phyloP scores from a whole-genome alignment of 2,888 invertebrate genomes.

The Polydrusus cervinus region DNA sequence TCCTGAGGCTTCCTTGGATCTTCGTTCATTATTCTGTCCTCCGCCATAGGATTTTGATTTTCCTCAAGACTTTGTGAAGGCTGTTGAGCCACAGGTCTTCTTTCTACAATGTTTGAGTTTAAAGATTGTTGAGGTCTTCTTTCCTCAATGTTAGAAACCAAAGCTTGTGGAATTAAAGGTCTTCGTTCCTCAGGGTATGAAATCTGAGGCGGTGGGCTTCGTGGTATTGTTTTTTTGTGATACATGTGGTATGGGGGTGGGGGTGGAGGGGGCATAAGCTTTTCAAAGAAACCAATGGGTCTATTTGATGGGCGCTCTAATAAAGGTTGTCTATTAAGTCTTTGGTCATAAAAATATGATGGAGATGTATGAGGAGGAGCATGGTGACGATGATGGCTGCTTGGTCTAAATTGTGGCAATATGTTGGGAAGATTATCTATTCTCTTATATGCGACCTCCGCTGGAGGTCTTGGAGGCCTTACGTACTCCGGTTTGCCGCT shows the following conservation, averaged over 20 bases:
- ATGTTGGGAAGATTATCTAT: conserved; percentile 77
- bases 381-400: conserved; percentile 70
- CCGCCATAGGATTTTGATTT: conserved; percentile 56
- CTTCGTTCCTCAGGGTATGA: conserved; percentile 37
- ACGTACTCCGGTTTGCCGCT: conserved; percentile 70
- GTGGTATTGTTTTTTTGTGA: conserved; percentile 36
- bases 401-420: conserved; percentile 82
- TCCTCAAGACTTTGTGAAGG: conserved; percentile 55
- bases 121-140: conserved; percentile 32
- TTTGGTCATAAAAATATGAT: conserved; percentile 59
- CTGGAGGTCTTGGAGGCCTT: conserved; percentile 67
- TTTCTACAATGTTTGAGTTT: conserved; percentile 36
- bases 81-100: conserved; percentile 44
- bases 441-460: conserved; percentile 68
- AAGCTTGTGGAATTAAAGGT: conserved; percentile 8
- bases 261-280: conserved; percentile 68
- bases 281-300: conserved; percentile 70
- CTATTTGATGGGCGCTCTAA: conserved; percentile 70
- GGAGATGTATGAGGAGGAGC: conserved; percentile 50
- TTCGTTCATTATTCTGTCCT: conserved; percentile 64
- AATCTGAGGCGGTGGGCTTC: conserved; percentile 26
- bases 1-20: conserved; percentile 53
- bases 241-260: conserved; percentile 24
- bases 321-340: conserved; percentile 68
- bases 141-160: conserved; percentile 27